These are phyloP conservation scores for Cavia aperea DNA, from an alignment of 2,113 vertebrate genomes.

Conservation along the genomic window DNA sequence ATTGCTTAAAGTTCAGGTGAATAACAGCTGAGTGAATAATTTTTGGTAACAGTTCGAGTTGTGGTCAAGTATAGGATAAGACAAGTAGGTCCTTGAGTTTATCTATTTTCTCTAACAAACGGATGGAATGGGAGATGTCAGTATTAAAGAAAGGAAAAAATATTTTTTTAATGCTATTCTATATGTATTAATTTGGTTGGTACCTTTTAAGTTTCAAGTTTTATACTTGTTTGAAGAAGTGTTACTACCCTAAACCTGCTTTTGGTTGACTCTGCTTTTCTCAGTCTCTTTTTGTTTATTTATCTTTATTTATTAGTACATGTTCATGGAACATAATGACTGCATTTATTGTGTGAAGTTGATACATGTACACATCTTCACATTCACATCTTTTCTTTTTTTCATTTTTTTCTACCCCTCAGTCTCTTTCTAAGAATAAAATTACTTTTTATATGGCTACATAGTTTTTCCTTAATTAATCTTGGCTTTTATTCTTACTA, in stretches of 20 bases:
- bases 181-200: neutral
- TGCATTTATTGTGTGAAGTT: neutral
- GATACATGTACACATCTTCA: neutral
- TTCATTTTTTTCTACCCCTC: neutral
- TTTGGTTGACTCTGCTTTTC: neutral
- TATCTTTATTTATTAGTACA: neutral
- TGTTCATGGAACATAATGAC: neutral
- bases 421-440: neutral
- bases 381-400: neutral
- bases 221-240: neutral
- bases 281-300: neutral
- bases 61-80: neutral
- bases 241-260: neutral
- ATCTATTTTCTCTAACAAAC: neutral
- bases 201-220: neutral
- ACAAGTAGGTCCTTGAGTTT: constrained; percentile 4
- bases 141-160: neutral
- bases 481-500: neutral
- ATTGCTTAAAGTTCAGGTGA: neutral
- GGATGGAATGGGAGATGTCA: neutral
- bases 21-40: neutral
- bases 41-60: constrained; percentile 11
- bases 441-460: neutral
- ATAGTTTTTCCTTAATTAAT: constrained; percentile 17
- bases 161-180: neutral